Evolutionary conservation across 2,113 vertebrate genomes (phyloP).

Genomic region (Corythaeola cristata): DNA sequence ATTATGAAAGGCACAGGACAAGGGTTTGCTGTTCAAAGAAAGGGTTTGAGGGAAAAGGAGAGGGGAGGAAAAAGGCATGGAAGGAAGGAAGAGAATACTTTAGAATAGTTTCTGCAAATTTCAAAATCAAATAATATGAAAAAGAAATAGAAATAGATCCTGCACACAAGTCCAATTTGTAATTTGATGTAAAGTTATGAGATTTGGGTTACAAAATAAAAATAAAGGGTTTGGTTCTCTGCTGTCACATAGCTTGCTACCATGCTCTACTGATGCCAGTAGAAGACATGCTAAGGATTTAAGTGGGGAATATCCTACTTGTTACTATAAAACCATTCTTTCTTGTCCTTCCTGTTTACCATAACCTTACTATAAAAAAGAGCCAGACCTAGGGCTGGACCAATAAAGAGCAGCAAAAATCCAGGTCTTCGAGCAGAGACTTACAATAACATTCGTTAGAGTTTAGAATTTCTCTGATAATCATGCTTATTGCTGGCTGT

Average conservation of each 20-base stretch:
- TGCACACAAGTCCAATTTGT: background rate
- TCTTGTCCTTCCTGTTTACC: background rate
- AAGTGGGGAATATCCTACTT: background rate
- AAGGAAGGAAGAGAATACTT: background rate
- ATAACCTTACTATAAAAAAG: background rate
- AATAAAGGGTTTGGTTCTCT: background rate
- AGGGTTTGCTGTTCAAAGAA: constrained; percentile 81
- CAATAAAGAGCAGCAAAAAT: background rate
- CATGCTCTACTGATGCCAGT: background rate
- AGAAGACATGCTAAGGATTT: background rate
- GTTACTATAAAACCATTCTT: background rate
- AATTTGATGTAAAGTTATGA: background rate
- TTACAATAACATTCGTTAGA: background rate
- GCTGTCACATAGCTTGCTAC: background rate
- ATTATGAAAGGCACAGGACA: constrained; percentile 89
- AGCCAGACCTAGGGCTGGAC: background rate
- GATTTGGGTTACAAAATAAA: background rate
- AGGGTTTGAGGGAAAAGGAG: background rate
- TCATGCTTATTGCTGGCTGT: background rate
- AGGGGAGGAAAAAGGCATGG: background rate
- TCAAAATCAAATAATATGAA: background rate
- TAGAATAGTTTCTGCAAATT: background rate
- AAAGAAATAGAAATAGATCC: background rate
- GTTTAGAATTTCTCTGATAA: background rate
- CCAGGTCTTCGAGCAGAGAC: background rate